Evolutionary conservation across 2,797 vertebrate genomes (phyloP), one percentile per base, ranked within the genome.

Genomic region (Neoniphon sammara): DNA sequence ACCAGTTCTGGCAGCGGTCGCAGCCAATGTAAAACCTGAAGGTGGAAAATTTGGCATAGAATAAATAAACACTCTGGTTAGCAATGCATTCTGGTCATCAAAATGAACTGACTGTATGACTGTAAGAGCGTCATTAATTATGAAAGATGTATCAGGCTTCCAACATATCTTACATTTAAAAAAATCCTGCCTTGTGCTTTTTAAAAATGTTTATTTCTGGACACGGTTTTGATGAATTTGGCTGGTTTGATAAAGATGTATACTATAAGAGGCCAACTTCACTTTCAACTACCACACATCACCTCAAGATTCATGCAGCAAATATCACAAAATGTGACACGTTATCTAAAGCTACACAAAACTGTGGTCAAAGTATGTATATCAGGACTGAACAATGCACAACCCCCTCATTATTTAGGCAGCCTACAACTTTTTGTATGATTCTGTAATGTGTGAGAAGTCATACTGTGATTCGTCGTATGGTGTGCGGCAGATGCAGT

Each of bases 1-100:
- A 99, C 98, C 98, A 99, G 91, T 99, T 99, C 94, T 99, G 98
- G 87, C 98, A 99, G 58, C 97, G 96, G 88, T 99, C 98, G 17
- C 97, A 98, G 91, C 98, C 98, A 47, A 99, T 99, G 91, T 98
- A 99, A 89, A 99, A 99, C 90, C 98, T 99, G 93, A 0, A 20
- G 56, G 58, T 0, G 39, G 25, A 55, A 21, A 2, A 47, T 14
- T 0, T 0, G 12, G 71, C 0, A 25, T 1, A 39, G 36, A 12
- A 12, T 46, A 15, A 17, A 46, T 46, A 46, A 17, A 34, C n/a
- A 3, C 5, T 0, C 0, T 2, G 5, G 55, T 73, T 7, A 71
- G 18, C 4, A 27, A 27, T 27, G 25, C 2, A 2, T 27, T 27
- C 25, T 27, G 25, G 5, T 42, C 39, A 42, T 42, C 39, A 42